These are phyloP conservation scores for Bugula neritina DNA, from an alignment of 2,888 invertebrate species.

Conservation along the genomic window DNA sequence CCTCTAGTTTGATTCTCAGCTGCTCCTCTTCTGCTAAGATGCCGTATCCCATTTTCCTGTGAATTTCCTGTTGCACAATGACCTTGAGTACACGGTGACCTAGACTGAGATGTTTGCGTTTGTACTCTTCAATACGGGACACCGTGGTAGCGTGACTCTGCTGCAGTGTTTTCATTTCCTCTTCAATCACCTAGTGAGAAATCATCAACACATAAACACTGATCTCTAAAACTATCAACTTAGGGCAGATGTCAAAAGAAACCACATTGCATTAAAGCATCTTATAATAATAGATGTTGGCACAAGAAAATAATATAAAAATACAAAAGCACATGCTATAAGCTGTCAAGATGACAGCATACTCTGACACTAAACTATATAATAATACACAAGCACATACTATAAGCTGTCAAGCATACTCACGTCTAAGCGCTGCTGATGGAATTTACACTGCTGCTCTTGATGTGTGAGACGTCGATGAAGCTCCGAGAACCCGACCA, in stretches of 20 bases:
- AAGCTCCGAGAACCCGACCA: constrained; percentile 74
- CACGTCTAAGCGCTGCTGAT: constrained; percentile 67
- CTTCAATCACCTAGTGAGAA: constrained; percentile 59
- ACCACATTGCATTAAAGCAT: too few relatives aligned
- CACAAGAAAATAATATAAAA: too few relatives aligned
- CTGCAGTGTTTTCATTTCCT: constrained; percentile 71
- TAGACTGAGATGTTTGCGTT: constrained; percentile 72
- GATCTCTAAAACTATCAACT: too few relatives aligned
- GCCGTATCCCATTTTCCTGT: constrained; percentile 79
- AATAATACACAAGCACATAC: too few relatives aligned
- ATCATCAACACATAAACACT: too few relatives aligned
- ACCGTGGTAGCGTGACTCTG: constrained; percentile 73
- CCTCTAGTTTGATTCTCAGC: constrained; percentile 77
- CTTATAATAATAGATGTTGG: too few relatives aligned
- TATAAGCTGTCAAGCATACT: too few relatives aligned
- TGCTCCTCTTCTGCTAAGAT: constrained; percentile 84
- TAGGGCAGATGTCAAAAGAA: too few relatives aligned
- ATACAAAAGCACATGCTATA: not conserved
- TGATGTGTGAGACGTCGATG: constrained; percentile 75
- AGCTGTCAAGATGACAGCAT: too few relatives aligned
- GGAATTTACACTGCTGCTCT: constrained; percentile 64
- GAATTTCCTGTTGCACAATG: constrained; percentile 78
- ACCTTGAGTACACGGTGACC: constrained; percentile 81
- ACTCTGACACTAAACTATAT: too few relatives aligned
- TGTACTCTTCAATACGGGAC: constrained; percentile 74